A percentile compares a stretch with the other conserved stretches of the same genome.
phyloP scores from a whole-genome alignment of 2,888 invertebrate species.

The Blastobasis lacticolella region DNA sequence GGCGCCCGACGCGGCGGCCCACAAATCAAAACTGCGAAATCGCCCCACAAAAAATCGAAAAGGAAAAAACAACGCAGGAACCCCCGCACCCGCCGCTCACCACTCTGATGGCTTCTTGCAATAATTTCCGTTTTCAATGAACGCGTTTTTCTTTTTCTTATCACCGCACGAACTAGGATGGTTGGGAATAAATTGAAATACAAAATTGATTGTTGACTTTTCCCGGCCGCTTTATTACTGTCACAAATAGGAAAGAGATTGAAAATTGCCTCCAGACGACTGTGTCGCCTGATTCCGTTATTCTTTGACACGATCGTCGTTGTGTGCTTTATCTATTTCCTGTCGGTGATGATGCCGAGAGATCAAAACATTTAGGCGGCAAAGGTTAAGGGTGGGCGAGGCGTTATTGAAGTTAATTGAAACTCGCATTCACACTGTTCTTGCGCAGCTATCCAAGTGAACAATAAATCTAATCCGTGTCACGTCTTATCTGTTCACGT shows the following conservation, averaged over 20 bases:
- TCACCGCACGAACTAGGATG: conserved; percentile 71
- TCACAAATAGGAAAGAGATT: conserved; percentile 72
- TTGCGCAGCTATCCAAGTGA: not conserved
- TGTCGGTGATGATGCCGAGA: conserved; percentile 9
- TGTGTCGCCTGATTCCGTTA: conserved; percentile 42
- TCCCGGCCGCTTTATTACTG: conserved; percentile 72
- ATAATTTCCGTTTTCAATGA: conserved; percentile 75
- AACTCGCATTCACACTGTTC: not conserved
- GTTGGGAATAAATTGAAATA: conserved; percentile 74
- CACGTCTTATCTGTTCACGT: conserved; percentile 9
- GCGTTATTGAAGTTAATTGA: conserved; percentile 1
- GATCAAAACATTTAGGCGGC: not conserved
- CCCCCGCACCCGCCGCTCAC: conserved; percentile 46
- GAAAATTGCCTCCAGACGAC: conserved; percentile 62
- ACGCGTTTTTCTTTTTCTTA: conserved; percentile 71
- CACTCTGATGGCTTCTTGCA: conserved; percentile 72
- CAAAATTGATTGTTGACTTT: conserved; percentile 75
- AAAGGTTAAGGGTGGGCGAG: not conserved
- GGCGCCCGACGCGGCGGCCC: conserved; percentile 35
- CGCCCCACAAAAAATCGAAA: conserved; percentile 37
- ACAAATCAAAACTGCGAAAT: conserved; percentile 60
- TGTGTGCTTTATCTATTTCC: conserved; percentile 25
- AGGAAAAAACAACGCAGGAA: conserved; percentile 44
- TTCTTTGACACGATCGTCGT: conserved; percentile 35
- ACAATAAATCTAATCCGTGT: conserved; percentile 7